A percentile compares a stretch with the other conserved stretches of the same genome.
These are phyloP conservation scores for Echinops telfairi DNA, from an alignment of 2,113 vertebrate species.

Conservation along the genomic window DNA sequence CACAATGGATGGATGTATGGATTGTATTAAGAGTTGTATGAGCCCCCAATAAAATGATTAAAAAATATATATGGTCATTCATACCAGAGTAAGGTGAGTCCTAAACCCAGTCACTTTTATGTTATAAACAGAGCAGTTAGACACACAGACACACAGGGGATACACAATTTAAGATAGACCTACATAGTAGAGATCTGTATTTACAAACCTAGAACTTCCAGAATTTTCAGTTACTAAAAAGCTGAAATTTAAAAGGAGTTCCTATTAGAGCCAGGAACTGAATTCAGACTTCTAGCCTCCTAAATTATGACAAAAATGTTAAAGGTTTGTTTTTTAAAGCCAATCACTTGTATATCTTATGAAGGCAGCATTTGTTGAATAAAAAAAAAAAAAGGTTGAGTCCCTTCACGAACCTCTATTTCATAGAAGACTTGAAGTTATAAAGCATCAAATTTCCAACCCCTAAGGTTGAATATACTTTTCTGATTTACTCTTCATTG, in stretches of 20 bases:
- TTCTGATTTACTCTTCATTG: conserved; percentile 3
- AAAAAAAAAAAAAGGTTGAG: too few species aligned
- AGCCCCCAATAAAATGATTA: too few species aligned
- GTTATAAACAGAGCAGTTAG: neutral
- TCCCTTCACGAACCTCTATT: neutral
- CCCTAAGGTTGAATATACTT: neutral
- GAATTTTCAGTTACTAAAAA: neutral
- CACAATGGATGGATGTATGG: too few species aligned
- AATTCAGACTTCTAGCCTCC: neutral
- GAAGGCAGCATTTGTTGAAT: neutral
- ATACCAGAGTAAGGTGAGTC: neutral
- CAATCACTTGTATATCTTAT: neutral
- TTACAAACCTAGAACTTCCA: neutral
- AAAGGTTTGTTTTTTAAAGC: too few species aligned
- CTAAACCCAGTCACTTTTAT: neutral
- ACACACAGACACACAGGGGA: neutral
- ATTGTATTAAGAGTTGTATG: too few species aligned
- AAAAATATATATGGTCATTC: too few species aligned
- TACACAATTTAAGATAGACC: neutral
- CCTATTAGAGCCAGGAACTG: neutral
- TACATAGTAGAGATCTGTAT: neutral
- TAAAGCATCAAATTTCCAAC: neutral
- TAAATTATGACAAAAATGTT: neutral
- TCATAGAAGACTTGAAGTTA: neutral
- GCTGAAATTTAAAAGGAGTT: neutral